These are phyloP conservation scores for Nephila pilipes DNA, from an alignment of 1,140 invertebrate genomes.

Conservation along the genomic window DNA sequence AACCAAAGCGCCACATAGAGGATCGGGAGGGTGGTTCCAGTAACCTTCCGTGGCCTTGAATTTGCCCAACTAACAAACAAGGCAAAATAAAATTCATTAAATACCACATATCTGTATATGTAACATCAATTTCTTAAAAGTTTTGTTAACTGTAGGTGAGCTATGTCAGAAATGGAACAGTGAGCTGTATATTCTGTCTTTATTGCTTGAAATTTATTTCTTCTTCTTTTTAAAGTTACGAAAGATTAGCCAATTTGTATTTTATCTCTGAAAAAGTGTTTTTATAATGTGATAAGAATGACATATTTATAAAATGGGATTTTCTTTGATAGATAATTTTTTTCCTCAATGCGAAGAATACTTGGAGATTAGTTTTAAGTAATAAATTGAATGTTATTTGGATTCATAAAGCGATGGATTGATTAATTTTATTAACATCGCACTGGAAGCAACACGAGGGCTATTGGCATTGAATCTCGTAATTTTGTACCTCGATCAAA, in stretches of 20 bases:
- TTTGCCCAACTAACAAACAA: not conserved
- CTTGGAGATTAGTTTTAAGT: too few relatives aligned
- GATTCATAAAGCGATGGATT: too few relatives aligned
- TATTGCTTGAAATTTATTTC: not conserved
- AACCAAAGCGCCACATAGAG: slow-evolving; percentile 90
- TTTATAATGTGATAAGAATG: not conserved
- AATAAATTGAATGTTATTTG: too few relatives aligned
- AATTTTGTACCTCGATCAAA: too few relatives aligned
- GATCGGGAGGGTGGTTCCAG: slow-evolving; percentile 92
- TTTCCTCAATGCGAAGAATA: not conserved
- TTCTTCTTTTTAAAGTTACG: not conserved
- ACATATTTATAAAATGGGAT: not conserved
- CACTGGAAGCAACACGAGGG: too few relatives aligned
- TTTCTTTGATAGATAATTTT: not conserved
- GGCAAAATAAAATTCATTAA: not conserved
- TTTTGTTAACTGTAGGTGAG: too few relatives aligned
- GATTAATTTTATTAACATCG: too few relatives aligned
- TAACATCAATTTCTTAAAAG: too few relatives aligned
- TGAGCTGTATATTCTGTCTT: not conserved
- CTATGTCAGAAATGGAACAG: too few relatives aligned
- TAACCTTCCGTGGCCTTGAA: slow-evolving; percentile 87
- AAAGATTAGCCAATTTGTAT: too few relatives aligned
- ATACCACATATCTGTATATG: not conserved
- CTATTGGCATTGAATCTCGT: too few relatives aligned
- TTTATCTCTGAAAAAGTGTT: not conserved